Base-by-base conservation (phyloP, 2,113 vertebrate genomes). In the Mystacornis crossleyi region DNA sequence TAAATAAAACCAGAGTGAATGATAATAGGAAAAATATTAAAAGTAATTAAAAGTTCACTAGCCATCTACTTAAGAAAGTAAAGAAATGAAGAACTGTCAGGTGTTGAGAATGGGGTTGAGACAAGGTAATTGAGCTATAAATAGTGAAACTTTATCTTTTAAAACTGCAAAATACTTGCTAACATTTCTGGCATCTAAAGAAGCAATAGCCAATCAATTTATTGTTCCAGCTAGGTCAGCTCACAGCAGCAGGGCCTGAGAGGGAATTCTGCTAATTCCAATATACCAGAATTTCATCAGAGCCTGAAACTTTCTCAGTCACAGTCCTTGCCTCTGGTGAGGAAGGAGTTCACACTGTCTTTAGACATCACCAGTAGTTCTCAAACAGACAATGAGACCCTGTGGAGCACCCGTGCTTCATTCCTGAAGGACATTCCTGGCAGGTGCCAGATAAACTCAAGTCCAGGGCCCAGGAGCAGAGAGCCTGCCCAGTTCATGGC, bases 401-500 rank as follows among this genome's bases (percentile, higher is more conserved):
- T 38, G 24, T 5, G 42, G 43, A 18, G n/a, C 17, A 58, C 17
- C 6, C 40, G 17, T 8, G 57, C 29, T 34, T 74, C 58, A 9
- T 33, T 64, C 54, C 54, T 42, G 33, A 58, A 69, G 54, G 31
- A 38, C 21, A 31, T 16, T 64, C 31, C 13, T 5, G 10, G 54
- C 19, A 86, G 53, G 8, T 42, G 20, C 48, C 60, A 78, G 48
- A 64, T 33, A 42, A 47, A 54, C 28, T 38, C 74, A 26, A 16
- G 4, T 20, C 19, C 50, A 28, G 40, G 24, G 38, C 26, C 40
- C 29, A 23, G 10, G 47, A 31, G 42, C 5, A 3, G 54, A 61
- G 15, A 82, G 19, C 17, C 42, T 9, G 3, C 14, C 31, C 60
- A 47, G 23, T 2, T 24, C 1, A 2, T 1, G 4, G 13, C 40